These are phyloP conservation scores for Uloborus plumipes DNA, from an alignment of 2,888 invertebrate species.

Conservation along the genomic window DNA sequence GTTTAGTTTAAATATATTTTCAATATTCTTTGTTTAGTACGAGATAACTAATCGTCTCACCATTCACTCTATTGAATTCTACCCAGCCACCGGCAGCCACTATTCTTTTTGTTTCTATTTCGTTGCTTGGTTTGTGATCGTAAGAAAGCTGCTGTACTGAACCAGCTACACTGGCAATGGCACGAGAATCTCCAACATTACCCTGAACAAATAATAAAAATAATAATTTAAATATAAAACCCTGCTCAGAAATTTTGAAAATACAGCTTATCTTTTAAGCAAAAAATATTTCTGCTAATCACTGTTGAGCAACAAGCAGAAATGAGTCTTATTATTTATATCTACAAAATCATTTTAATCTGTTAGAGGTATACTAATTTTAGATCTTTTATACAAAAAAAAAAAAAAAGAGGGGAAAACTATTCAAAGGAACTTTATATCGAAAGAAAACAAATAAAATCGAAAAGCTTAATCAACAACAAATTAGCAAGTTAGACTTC, in stretches of 20 bases:
- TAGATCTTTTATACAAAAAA: too few relatives aligned
- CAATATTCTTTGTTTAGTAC: neutral
- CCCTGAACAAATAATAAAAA: constrained; percentile 74
- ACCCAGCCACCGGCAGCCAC: constrained; percentile 96
- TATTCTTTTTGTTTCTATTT: constrained; percentile 88
- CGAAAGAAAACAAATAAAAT: too few relatives aligned
- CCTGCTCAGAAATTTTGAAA: neutral
- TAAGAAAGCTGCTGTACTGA: constrained; percentile 82
- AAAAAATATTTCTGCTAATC: too few relatives aligned
- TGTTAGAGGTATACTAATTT: too few relatives aligned
- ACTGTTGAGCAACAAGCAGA: too few relatives aligned
- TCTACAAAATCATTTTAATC: too few relatives aligned
- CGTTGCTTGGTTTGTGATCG: constrained; percentile 97
- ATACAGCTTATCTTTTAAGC: too few relatives aligned
- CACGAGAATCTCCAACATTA: constrained; percentile 97
- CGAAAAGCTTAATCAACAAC: too few relatives aligned
- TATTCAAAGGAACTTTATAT: too few relatives aligned
- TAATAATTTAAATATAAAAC: neutral
- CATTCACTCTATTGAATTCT: constrained; percentile 97
- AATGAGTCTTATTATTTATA: too few relatives aligned
- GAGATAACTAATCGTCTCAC: constrained; percentile 71
- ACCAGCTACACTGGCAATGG: constrained; percentile 89
- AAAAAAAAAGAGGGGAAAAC: too few relatives aligned
- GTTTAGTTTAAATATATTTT: neutral
- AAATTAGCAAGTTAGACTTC: too few relatives aligned